Base-by-base conservation (phyloP, 1,140 invertebrate genomes). In the Listronotus oregonensis region DNA sequence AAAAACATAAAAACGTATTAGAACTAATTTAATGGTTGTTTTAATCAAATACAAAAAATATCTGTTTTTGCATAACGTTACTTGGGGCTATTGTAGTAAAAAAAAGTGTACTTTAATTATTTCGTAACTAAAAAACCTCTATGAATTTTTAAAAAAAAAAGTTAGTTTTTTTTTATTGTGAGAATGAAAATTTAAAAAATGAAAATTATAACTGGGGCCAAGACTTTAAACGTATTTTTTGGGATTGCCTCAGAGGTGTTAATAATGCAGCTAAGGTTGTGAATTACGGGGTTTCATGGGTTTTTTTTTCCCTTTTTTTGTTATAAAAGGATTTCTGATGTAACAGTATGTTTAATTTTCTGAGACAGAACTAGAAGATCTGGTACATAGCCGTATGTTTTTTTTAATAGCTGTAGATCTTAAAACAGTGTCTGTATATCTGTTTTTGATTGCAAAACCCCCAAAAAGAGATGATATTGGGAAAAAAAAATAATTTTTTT, bases 131-230 rank as follows among this genome's bases (percentile, higher is more conserved):
- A 39, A 31, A 14, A 54, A 54, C 52, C 3, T 55, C 34, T 42
- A 42, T 55, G 34, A 37, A 34, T 52, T 4, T 39, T 37, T 3
- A n/a, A 18, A 52, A n/a, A n/a, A 31, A 32, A 52, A 37, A 12
- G 32, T 14, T 52, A 14, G 12, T n/a, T 57, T 43, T 17, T 43
- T 44, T 7, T 43, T 21, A 18, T 57, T 43, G 3, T 32, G 21
- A 40, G 15, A 42, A 40, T 15, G 52, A 42, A 55, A 55, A 42
- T 21, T 55, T n/a, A n/a, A 39, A 55, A 55, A 55, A 27, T 55
- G 52, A 65, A 60, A 59, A 66, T 64, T 51, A 57, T 58, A 67
- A 73, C 73, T 71, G 73, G 73, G 73, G 73, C 73, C 73, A 74
- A 68, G 54, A 50, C 63, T 69, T 68, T 64, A 69, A 71, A 70